Evolutionary conservation across 1,140 invertebrate genomes (phyloP).

Genomic region (Drosophila pandora): DNA sequence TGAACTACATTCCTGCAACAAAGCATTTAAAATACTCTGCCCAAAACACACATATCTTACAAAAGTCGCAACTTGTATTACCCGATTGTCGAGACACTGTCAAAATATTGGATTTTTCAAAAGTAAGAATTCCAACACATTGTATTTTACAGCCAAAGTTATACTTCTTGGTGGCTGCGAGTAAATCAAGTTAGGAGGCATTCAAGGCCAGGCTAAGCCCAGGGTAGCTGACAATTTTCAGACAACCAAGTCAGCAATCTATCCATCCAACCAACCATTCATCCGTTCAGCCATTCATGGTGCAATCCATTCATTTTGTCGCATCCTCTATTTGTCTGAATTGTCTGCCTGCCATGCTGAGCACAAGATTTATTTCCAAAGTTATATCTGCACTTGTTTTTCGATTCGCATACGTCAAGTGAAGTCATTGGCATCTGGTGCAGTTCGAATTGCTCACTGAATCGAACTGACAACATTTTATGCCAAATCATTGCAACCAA

Average conservation of each 20-base stretch:
- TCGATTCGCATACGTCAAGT: constrained; percentile 81
- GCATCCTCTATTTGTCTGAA: constrained; percentile 49
- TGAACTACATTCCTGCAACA: not conserved
- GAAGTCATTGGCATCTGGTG: constrained; percentile 82
- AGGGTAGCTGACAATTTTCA: constrained; percentile 33
- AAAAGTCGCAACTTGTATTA: not conserved
- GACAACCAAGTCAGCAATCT: constrained; percentile 41
- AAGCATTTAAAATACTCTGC: not conserved
- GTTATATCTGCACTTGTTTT: constrained; percentile 47
- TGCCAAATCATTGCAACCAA: constrained; percentile 69
- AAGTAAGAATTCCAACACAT: not conserved
- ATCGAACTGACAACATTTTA: constrained; percentile 55
- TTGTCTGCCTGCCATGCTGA: constrained; percentile 46
- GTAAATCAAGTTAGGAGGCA: not conserved
- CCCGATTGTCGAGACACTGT: not conserved
- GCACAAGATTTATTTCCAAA: constrained; percentile 50
- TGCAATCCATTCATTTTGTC: constrained; percentile 49
- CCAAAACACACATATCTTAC: not conserved
- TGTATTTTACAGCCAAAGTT: not conserved
- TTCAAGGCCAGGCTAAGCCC: constrained; percentile 26
- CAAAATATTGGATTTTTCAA: constrained; percentile 4
- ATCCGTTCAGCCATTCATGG: constrained; percentile 40
- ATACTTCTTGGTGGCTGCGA: not conserved
- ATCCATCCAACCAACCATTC: constrained; percentile 39
- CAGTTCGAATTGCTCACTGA: constrained; percentile 38